Base-by-base conservation (phyloP, 1,140 invertebrate genomes). In the Acromyrmex echinatior region DNA sequence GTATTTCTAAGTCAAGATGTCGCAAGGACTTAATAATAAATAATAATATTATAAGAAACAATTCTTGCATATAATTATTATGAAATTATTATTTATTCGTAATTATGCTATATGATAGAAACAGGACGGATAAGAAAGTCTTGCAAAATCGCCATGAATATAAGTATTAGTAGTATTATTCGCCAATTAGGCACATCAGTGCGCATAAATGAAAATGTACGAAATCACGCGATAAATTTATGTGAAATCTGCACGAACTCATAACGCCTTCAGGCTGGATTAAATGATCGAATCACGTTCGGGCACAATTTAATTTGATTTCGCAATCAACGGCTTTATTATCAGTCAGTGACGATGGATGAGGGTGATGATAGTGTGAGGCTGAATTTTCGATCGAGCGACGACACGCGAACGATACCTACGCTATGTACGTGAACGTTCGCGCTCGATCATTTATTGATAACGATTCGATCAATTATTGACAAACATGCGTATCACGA, bases 301-400 rank as follows among this genome's bases (percentile, higher is more conserved):
- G 68, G 31, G 2, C 18, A 25, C 28, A 21, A 84, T 84, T 84
- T 84, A 84, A 84, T 84, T 76, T 76, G 80, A 84, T 84, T 84
- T 76, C 28, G 45, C 80, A 84, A 84, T 84, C 70, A 84, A 56
- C 80, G 56, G 80, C 70, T 74, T 84, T 84, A 84, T 84, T 84
- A 84, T 84, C 56, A 25, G 53, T 9, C 56, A n/a, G 39, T 16
- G 31, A 39, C 31, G 65, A 58, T 25, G 39, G 14, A 9, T 28
- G 77, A 66, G 45, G 14, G 14, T 63, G 49, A 68, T 68, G 45
- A 45, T 21, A 80, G 21, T 3, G n/a, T 3, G 60, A 49, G 18
- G 25, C 53, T 62, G 21, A 76, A 76, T 84, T 76, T 49, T 14
- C 56, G 56, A 76, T 35, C 65, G 31, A 82, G 14, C 49, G 49